Base-by-base conservation (phyloP, 2,113 vertebrate species). In the Rutilus rutilus region DNA sequence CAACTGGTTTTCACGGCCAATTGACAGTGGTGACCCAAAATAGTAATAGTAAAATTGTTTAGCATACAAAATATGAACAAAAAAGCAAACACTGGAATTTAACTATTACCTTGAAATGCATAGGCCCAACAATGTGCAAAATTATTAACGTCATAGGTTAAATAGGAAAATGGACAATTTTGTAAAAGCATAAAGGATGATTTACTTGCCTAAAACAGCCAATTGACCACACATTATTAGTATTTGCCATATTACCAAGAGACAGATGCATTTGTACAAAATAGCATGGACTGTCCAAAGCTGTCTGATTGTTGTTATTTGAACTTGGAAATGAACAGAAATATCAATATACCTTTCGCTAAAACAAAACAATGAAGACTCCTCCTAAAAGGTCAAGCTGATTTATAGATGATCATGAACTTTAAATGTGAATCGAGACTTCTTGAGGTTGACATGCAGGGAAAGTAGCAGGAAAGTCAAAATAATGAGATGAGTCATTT, bases 401-500 rank as follows among this genome's bases (percentile, higher is more conserved):
- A 62, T 81, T 81, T 81, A 50, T 81, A 52, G 79, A 82, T 36
- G 59, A 80, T 30, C 42, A 64, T 80, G 79, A 82, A 82, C 79
- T 52, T 82, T 69, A 82, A 67, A 69, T 15, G 79, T 69, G 62
- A 69, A 65, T 64, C n/a, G 47, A 80, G 59, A 65, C n/a, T 30
- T 59, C 30, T 59, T 47, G 14, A 65, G 14, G 57, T 50, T 81
- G 60, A 65, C 42, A 30, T 21, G 6, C 14, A 64, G 27, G 5
- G 17, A 17, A 52, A 52, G 42, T 65, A 23, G 39, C 6, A 39
- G 57, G 39, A 7, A 80, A 47, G 59, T 33, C 42, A 47, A 74
- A 74, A 74, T 45, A 73, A 73, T 47, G 2, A 8, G 12, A 74
- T 14, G 1, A 47, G 71, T 45, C n/a, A 45, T 25, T 74, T n/a